These are phyloP conservation scores for Lithobates sylvaticus DNA, from an alignment of 2,797 vertebrate species.

Conservation along the genomic window DNA sequence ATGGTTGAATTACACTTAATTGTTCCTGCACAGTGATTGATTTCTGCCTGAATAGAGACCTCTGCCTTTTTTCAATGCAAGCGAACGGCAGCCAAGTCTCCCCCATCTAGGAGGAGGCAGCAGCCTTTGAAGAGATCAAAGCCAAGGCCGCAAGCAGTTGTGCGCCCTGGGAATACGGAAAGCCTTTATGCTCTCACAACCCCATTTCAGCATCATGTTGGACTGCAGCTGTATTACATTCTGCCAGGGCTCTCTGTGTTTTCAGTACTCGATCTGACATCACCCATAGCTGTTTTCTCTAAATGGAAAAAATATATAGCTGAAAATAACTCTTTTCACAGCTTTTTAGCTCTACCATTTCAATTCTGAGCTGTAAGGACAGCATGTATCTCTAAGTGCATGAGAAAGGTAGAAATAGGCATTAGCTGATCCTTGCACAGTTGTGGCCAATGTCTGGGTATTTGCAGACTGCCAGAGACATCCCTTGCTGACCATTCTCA, in stretches of 20 bases:
- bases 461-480: background rate
- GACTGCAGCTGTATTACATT: constrained; percentile 99
- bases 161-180: constrained; percentile 98
- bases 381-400: background rate
- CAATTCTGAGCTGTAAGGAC: constrained; percentile 80
- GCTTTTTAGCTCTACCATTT: constrained; percentile 95
- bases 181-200: constrained; percentile 92
- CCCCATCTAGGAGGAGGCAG: constrained; percentile 99
- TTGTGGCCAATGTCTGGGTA: background rate
- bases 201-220: constrained; percentile 98
- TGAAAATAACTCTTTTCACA: constrained; percentile 93
- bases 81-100: constrained; percentile 98
- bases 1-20: constrained; percentile 98
- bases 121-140: constrained; percentile 99
- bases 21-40: constrained; percentile 96
- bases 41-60: constrained; percentile 93
- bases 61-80: constrained; percentile 86
- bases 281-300: constrained; percentile 90
- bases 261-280: constrained; percentile 99
- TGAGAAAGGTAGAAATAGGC: background rate
- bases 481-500: background rate
- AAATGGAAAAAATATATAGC: constrained; percentile 77
- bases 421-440: background rate
- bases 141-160: constrained; percentile 99
- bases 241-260: constrained; percentile 97